Base-by-base conservation (phyloP, 2,797 vertebrate genomes). In the Melanotaenia parkinsoni region DNA sequence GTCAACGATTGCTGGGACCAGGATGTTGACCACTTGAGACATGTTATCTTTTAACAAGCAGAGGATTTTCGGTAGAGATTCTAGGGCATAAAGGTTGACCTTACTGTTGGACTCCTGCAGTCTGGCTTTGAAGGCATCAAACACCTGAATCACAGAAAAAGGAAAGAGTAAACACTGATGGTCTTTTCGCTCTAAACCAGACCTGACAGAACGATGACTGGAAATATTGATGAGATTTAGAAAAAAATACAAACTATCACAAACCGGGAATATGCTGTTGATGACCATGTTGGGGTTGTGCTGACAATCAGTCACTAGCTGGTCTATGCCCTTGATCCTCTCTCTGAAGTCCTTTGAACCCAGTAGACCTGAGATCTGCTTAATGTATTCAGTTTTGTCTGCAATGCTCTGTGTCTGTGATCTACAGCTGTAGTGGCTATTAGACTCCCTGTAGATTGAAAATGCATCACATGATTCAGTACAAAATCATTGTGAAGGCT, bases 41-140 rank as follows among this genome's bases (percentile, higher is more conserved):
- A 98, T 80, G 56, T 93, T 92, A 87, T 98, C 95, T 67, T 94
- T 95, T 79, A 99, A 89, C 86, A 95, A 74, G 0, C 87, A 89
- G 75, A 96, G 91, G 84, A 99, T 95, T 89, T 93, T 95, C 82
- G 95, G 95, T 72, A 99, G 93, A 4, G 96, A 93, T 92, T 98
- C 96, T 22, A 99, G 81, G 59, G 97, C 98, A n/a, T 95, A 90
- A 72, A 96, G 94, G 83, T 95, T 98, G 63, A 99, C 97, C 90
- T 99, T 98, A 81, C 96, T 96, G 91, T 99, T 98, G 37, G 96
- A 97, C 89, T 98, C 97, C 66, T 96, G 96, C 51, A 99, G 92
- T 58, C 97, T 92, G 74, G 93, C 93, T 89, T 94, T 97, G 85
- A 99, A 97, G 70, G 95, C 95, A 72, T 99, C 98, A 66, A 97